Conservation (phyloP, 2,888 invertebrate genomes). For the Neria commutata region DNA sequence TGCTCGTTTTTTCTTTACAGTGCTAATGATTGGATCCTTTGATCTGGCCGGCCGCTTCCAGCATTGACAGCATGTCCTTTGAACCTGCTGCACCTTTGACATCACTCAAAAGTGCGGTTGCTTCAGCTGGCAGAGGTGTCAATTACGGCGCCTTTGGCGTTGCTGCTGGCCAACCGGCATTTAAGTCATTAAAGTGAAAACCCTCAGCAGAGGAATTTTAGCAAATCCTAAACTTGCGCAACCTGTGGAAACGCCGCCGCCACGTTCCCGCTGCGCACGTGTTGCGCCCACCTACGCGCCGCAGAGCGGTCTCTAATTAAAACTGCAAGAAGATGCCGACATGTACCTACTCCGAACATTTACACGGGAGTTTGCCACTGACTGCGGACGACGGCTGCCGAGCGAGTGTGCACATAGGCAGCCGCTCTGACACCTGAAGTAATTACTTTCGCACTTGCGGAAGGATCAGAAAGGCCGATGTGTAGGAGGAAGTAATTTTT, state of each 20-base stretch:
- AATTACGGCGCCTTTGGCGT: constrained; percentile 36
- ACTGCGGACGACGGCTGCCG: constrained; percentile 16
- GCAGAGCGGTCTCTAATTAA: neutral
- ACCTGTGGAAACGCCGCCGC: too few species aligned
- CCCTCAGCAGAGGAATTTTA: constrained; percentile 13
- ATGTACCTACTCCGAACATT: neutral
- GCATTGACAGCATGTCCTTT: neutral
- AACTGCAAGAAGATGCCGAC: neutral
- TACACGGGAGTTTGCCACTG: constrained; percentile 15
- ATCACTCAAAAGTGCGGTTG: constrained; percentile 27
- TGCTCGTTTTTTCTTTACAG: neutral
- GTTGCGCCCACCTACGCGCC: neutral
- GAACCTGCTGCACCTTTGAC: neutral
- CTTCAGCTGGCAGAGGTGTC: constrained; percentile 34
- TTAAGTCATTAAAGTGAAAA: constrained; percentile 28
- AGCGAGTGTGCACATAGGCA: too few species aligned
- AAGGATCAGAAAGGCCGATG: too few species aligned
- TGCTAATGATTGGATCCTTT: neutral
- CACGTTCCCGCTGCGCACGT: constrained; percentile 28
- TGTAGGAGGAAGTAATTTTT: constrained; percentile 26
- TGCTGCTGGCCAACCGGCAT: constrained; percentile 31
- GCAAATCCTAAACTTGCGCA: constrained; percentile 43
- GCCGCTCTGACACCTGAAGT: constrained; percentile 29
- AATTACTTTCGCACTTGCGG: too few species aligned
- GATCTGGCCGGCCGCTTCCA: neutral